Evolutionary conservation across 2,888 invertebrate genomes (phyloP).

Genomic region (Eulithis testata): DNA sequence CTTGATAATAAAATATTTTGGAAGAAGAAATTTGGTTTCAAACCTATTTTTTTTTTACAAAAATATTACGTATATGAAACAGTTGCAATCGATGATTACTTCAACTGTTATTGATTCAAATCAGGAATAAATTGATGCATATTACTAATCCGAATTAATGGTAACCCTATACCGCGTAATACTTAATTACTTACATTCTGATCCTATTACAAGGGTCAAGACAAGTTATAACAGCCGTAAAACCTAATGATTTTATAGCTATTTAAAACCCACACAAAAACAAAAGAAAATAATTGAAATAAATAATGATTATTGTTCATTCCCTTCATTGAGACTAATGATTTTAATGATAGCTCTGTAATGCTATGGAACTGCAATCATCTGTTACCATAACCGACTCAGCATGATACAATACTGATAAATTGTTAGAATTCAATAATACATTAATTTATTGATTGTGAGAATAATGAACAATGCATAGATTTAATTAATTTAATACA

Average conservation of each 20-base stretch:
- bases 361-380: constrained; percentile 58
- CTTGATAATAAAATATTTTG: too few relatives aligned
- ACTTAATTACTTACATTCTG: background rate
- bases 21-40: too few relatives aligned
- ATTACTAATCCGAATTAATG: too few relatives aligned
- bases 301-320: constrained; percentile 52
- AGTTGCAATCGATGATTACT: too few relatives aligned
- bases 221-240: constrained; percentile 15
- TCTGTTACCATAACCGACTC: constrained; percentile 61
- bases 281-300: constrained; percentile 30
- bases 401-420: constrained; percentile 66
- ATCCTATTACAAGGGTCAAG: background rate
- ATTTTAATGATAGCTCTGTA: constrained; percentile 63
- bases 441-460: constrained; percentile 50
- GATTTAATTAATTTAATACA: constrained; percentile 44
- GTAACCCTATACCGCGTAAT: too few relatives aligned
- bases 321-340: constrained; percentile 60
- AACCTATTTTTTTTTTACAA: too few relatives aligned
- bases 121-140: too few relatives aligned
- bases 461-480: constrained; percentile 41
- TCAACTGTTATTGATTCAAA: too few relatives aligned
- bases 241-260: constrained; percentile 17
- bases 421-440: constrained; percentile 56
- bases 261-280: constrained; percentile 22
- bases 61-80: too few relatives aligned